Percentiles rank a stretch among this genome's conserved stretches.
Evolutionary conservation across 2,888 invertebrate species (phyloP).

Genomic region (Mesochorus sp.): DNA sequence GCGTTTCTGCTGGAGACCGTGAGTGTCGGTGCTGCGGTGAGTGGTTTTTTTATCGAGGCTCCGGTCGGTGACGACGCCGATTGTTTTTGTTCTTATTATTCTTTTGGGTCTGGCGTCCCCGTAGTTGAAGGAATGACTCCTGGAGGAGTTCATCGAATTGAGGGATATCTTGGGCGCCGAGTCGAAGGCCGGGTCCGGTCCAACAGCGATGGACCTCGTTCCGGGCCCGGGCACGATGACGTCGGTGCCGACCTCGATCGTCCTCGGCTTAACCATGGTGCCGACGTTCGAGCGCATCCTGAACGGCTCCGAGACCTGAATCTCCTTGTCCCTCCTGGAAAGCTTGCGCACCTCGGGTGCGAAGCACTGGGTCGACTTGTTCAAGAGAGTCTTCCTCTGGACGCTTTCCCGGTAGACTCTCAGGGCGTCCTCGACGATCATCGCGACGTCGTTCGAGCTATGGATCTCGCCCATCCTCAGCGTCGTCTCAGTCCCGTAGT

Average conservation of each 20-base stretch:
- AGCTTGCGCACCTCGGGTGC: slow-evolving; percentile 56
- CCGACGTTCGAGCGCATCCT: slow-evolving; percentile 77
- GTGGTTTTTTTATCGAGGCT: slow-evolving; percentile 72
- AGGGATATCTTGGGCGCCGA: slow-evolving; percentile 81
- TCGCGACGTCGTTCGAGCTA: slow-evolving; percentile 70
- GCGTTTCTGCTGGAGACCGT: slow-evolving; percentile 75
- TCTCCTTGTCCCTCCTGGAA: slow-evolving; percentile 66
- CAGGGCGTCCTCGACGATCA: slow-evolving; percentile 74
- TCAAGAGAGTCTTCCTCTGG: slow-evolving; percentile 65
- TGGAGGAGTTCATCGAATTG: slow-evolving; percentile 81
- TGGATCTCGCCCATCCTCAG: slow-evolving; percentile 78
- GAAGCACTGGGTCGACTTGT: slow-evolving; percentile 71
- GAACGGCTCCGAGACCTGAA: slow-evolving; percentile 73
- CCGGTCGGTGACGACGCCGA: slow-evolving; percentile 71
- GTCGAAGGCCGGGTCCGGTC: slow-evolving; percentile 83
- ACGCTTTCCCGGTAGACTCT: slow-evolving; percentile 68
- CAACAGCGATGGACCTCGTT: slow-evolving; percentile 84
- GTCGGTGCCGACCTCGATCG: slow-evolving; percentile 78
- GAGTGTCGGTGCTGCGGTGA: slow-evolving; percentile 82
- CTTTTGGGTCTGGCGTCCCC: slow-evolving; percentile 84
- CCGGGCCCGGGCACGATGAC: slow-evolving; percentile 77
- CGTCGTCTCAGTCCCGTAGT: slow-evolving; percentile 71
- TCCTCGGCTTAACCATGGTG: slow-evolving; percentile 78
- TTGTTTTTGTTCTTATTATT: slow-evolving; percentile 69
- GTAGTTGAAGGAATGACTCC: slow-evolving; percentile 85